These are phyloP conservation scores for Chrysopilus asiliformis DNA, from an alignment of 2,888 invertebrate genomes.

Conservation along the genomic window DNA sequence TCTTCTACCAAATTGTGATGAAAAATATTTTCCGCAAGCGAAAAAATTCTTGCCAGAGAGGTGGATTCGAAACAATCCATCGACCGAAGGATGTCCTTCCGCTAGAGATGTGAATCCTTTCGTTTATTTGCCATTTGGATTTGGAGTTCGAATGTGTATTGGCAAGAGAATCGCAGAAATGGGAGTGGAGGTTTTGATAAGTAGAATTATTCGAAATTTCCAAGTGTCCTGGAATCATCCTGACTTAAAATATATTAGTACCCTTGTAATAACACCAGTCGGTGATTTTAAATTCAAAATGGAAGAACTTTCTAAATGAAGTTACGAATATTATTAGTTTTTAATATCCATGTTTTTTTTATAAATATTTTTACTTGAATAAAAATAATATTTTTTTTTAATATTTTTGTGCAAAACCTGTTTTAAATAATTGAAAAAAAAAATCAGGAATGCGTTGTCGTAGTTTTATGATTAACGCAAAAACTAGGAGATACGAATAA, in stretches of 20 bases:
- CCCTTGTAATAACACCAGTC: slow-evolving; percentile 1
- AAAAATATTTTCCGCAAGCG: slow-evolving; percentile 47
- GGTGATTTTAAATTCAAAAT: slow-evolving; percentile 4
- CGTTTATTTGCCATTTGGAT: slow-evolving; percentile 49
- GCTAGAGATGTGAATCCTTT: slow-evolving; percentile 21
- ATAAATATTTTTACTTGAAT: too few relatives aligned
- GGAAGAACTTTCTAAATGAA: too few relatives aligned
- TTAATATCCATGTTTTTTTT: too few relatives aligned
- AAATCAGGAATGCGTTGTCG: too few relatives aligned
- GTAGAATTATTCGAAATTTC: slow-evolving; percentile 32
- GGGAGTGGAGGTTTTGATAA: slow-evolving; percentile 46
- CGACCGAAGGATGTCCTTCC: slow-evolving; percentile 8
- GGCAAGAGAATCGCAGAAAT: slow-evolving; percentile 62
- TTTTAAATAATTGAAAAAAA: too few relatives aligned
- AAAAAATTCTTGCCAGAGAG: slow-evolving; percentile 55
- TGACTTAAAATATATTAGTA: slow-evolving; percentile 1
- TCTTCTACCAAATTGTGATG: slow-evolving; percentile 43
- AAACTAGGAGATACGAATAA: too few relatives aligned
- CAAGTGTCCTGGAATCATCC: slow-evolving; percentile 22
- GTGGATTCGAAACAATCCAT: slow-evolving; percentile 37
- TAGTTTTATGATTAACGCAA: too few relatives aligned
- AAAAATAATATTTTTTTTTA: too few relatives aligned
- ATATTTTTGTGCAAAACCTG: too few relatives aligned
- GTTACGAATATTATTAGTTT: too few relatives aligned
- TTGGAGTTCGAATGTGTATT: slow-evolving; percentile 55